Evolutionary conservation across 2,888 invertebrate species (phyloP), one percentile per base, ranked within the genome.

Genomic region (Calameuta filiformis): DNA sequence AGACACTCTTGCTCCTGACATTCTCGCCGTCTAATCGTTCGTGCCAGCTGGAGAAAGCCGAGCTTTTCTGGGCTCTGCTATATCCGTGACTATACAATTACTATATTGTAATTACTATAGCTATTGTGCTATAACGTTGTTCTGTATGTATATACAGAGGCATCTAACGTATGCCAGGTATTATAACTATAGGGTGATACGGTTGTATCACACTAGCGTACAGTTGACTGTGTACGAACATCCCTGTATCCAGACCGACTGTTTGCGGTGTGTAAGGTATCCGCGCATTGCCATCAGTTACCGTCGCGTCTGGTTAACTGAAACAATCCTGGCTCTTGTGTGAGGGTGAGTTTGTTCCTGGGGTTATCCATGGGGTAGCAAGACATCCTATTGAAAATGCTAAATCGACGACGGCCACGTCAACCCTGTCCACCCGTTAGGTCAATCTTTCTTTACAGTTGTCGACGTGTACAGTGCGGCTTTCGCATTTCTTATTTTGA

Each of bases 1-100:
- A 56, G 23, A 15, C 40, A 23, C 40, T 56, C 23, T 56, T 23
- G 40, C 71, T 75, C 73, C 76, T 80, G 79, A 80, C 80, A 79
- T 80, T 80, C 73, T 75, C 76, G 68, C 35, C 76, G 77, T 77
- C 79, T 77, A 80, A 80, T 80, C 80, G 80, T 76, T 77, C 74
- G 75, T 77, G 33, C 40, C 40, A 77, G 76, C 78, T 74, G 75
- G 76, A 75, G 77, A 79, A 77, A 75, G 75, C 75, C 75, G 68
- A 31, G 69, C 69, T 56, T 68, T 80, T n/a, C 34, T 15, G 71
- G 31, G 71, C 34, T 1, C 15, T 9, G 0, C 40, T 23, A 1
- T 23, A 56, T 23, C 15, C 23, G 23, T 23, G 23, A 23, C 40
- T 40, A 37, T 37, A 23, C 40, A 23, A 56, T 56, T 23, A 56